Percentiles rank a stretch among this genome's conserved stretches.
phyloP scores from a whole-genome alignment of 2,888 invertebrate genomes.

The Nebria salina region DNA sequence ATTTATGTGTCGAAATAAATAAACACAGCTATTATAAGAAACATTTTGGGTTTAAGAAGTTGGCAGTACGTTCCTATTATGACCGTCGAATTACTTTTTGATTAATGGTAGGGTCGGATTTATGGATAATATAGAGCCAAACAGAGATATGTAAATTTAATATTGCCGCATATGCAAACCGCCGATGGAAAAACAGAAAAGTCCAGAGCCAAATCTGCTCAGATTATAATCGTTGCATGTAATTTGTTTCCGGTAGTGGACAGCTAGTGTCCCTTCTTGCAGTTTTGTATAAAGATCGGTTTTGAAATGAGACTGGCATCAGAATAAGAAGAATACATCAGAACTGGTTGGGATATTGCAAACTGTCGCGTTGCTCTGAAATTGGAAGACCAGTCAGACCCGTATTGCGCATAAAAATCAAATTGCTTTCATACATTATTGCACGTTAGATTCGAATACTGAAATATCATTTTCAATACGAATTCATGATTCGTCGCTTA shows the following conservation, averaged over 20 bases:
- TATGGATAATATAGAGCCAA: slow-evolving; percentile 10
- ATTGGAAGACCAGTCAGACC: background rate
- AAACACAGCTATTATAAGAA: background rate
- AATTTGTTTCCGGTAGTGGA: slow-evolving; percentile 42
- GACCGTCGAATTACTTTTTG: slow-evolving; percentile 43
- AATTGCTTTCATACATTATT: background rate
- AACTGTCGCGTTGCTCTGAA: background rate
- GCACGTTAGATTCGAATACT: background rate
- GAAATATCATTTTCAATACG: background rate
- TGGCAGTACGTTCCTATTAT: slow-evolving; percentile 27
- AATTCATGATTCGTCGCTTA: background rate
- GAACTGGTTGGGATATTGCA: background rate
- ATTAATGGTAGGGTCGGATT: slow-evolving; percentile 33
- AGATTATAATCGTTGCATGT: slow-evolving; percentile 46
- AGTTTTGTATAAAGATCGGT: slow-evolving; percentile 36
- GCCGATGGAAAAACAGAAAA: slow-evolving; percentile 27
- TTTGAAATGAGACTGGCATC: slow-evolving; percentile 40
- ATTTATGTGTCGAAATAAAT: no score
- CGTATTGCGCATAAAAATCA: background rate
- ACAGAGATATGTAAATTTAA: slow-evolving; percentile 45
- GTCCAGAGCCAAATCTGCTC: slow-evolving; percentile 35
- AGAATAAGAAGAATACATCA: slow-evolving; percentile 29
- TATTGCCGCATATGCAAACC: slow-evolving; percentile 27
- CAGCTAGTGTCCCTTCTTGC: slow-evolving; percentile 19
- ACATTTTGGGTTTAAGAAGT: background rate